These are phyloP conservation scores for Felis chaus DNA, from an alignment of 2,113 vertebrate genomes.

Conservation along the genomic window DNA sequence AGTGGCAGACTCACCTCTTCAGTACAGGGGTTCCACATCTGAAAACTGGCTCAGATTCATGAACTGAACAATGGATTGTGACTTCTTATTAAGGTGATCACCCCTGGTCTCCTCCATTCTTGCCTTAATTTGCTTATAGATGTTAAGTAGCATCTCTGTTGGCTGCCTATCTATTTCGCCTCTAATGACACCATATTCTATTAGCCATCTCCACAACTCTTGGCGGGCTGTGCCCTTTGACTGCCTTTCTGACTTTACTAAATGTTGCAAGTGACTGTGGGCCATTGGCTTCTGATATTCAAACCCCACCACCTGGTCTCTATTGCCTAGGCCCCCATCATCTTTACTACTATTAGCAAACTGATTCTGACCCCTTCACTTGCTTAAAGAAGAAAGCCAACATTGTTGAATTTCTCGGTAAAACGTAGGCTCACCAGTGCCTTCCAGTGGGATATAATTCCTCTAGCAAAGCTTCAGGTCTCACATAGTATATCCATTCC, in stretches of 20 bases:
- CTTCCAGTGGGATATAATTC: neutral
- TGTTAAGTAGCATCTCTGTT: neutral
- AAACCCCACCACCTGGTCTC: neutral
- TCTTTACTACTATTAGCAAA: neutral
- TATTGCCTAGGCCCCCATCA: neutral
- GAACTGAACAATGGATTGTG: neutral
- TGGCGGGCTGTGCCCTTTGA: accelerated
- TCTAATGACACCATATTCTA: neutral
- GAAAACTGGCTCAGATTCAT: neutral
- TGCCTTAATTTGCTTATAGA: neutral
- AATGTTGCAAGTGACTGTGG: neutral
- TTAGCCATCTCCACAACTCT: neutral
- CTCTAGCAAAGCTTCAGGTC: neutral
- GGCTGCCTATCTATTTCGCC: too few species aligned
- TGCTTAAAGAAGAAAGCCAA: neutral
- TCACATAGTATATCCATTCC: neutral
- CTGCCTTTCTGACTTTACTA: too few species aligned
- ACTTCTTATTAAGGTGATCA: neutral
- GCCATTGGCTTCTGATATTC: neutral
- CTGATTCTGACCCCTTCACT: neutral
- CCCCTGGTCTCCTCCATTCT: neutral
- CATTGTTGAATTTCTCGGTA: neutral
- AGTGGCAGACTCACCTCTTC: neutral
- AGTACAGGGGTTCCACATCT: too few species aligned
- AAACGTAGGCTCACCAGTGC: too few species aligned